These are phyloP conservation scores for Pipistrellus nathusii DNA, from an alignment of 2,797 vertebrate species.

Conservation along the genomic window DNA sequence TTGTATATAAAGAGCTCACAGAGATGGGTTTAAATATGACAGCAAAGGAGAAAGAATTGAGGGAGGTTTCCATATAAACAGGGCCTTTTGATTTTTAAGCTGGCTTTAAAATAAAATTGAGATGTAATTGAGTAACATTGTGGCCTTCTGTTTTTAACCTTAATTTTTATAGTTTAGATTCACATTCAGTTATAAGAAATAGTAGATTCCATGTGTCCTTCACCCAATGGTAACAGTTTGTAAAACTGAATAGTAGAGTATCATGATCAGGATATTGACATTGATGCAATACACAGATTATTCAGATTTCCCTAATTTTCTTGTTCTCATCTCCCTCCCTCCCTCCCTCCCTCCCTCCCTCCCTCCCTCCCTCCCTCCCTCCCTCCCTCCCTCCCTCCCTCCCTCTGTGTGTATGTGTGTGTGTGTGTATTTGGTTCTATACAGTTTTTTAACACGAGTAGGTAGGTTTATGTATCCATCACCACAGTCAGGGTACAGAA, in stretches of 20 bases:
- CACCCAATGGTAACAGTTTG: not conserved
- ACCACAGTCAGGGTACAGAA: not conserved
- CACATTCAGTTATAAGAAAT: not conserved
- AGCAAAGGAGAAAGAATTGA: conserved; percentile 21
- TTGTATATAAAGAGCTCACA: not conserved
- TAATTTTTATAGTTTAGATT: conserved; percentile 18
- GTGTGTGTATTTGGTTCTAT: not conserved
- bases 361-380: too few relatives aligned
- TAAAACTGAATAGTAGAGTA: not conserved
- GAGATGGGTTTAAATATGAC: not conserved
- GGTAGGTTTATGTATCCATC: not conserved
- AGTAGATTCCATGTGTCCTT: not conserved
- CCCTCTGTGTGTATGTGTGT: not conserved
- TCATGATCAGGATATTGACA: not conserved
- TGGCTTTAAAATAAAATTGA: not conserved
- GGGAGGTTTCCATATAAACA: conserved; percentile 23
- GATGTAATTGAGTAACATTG: not conserved
- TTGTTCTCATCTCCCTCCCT: conserved; percentile 16
- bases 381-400: too few relatives aligned
- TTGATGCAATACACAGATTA: not conserved
- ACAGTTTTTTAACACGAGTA: not conserved
- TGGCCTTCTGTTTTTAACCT: conserved; percentile 13
- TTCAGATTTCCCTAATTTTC: not conserved
- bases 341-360: too few relatives aligned
- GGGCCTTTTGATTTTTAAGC: not conserved